Evolutionary conservation across 2,888 invertebrate genomes (phyloP), one percentile per base, ranked within the genome.

Genomic region (Deilephila porcellus): DNA sequence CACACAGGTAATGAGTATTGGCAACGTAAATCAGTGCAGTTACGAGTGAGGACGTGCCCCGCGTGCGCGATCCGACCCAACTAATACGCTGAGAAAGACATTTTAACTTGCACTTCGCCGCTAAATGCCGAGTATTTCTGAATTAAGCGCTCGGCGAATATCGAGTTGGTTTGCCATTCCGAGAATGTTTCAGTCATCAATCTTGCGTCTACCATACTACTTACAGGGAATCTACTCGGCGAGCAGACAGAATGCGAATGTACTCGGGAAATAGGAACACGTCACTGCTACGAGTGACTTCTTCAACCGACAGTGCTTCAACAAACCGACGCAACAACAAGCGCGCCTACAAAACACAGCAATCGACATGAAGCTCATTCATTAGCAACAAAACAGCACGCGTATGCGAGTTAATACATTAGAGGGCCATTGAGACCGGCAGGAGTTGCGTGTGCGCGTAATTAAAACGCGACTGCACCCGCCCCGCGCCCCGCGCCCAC

Each of bases 1-100:
- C 67, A 67, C 17, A 52, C 67, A 67, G 67, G 67, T 67, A 67
- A 52, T 45, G 45, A 25, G 45, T 67, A 67, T 67, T 67, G 52
- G 67, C 45, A 52, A 17, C 67, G 63, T 63, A 67, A 67, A 67
- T 67, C 67, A 52, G 52, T 64, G 45, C 45, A 67, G 56, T 56
- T 25, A 63, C 34, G 34, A 63, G 63, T 37, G 20, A 67, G 45
- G 45, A 67, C 52, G 67, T 67, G 52, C 45, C 25, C 25, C 25
- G 67, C 7, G 14, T 67, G 25, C n/a, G n/a, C n/a, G 45, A 64
- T n/a, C 20, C 1, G 1, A 64, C 20, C 0, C 4, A 45, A 45
- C 37, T 37, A 64, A 64, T 45, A n/a, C 64, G 45, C 64, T 64
- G 64, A 64, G 20, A 64, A 62, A 64, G 37, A 64, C 25, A 45